phyloP scores from a whole-genome alignment of 2,797 vertebrate species.

The Enoplosus armatus region DNA sequence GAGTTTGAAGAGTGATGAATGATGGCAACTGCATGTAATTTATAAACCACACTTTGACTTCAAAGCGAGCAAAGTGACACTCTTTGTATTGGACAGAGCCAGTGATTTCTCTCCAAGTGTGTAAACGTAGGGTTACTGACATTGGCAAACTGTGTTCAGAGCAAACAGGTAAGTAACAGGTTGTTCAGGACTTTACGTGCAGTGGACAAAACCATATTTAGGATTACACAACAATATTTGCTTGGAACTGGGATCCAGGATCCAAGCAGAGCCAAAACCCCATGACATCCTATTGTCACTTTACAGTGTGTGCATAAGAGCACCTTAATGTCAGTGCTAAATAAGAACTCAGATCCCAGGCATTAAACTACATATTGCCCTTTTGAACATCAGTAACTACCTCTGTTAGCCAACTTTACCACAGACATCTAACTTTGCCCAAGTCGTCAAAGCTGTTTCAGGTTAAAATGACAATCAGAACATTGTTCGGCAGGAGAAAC shows the following conservation, averaged over 20 bases:
- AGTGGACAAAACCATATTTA: slow-evolving; percentile 9
- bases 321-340: not conserved
- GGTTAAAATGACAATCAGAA: not conserved
- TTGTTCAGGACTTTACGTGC: slow-evolving; percentile 2
- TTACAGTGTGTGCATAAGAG: not conserved
- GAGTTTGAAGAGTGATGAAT: slow-evolving; percentile 27
- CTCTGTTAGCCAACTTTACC: not conserved
- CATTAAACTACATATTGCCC: not conserved
- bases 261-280: slow-evolving; percentile 2
- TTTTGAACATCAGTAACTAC: not conserved
- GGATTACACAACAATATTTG: slow-evolving; percentile 26
- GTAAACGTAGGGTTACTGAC: not conserved
- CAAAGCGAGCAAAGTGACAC: slow-evolving; percentile 33
- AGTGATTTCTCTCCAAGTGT: no score
- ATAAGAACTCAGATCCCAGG: not conserved
- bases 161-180: slow-evolving; percentile 32
- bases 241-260: slow-evolving; percentile 29
- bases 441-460: not conserved
- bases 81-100: slow-evolving; percentile 1
- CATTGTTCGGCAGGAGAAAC: not conserved
- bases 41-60: slow-evolving; percentile 4
- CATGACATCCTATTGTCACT: slow-evolving; percentile 6
- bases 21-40: not conserved
- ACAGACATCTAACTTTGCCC: no score
- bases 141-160: not conserved